Conservation (phyloP, 2,113 vertebrate species). For the Oryzias curvinotus region DNA sequence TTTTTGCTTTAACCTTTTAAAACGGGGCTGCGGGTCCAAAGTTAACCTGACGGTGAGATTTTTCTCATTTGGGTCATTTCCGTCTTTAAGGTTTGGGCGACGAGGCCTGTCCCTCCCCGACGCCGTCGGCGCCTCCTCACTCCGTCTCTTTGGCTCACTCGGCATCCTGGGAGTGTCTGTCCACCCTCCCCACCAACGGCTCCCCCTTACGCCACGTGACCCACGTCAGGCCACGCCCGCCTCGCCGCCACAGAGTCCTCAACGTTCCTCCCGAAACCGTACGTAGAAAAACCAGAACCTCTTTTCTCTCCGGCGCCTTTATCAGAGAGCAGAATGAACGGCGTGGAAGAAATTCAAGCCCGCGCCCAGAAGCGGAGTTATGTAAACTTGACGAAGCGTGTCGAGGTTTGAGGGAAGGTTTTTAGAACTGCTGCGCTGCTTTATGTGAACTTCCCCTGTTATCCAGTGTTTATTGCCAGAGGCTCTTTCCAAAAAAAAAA, state of each 20-base stretch:
- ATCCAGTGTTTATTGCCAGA: slow-evolving; percentile 49
- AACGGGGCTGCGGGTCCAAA: background rate
- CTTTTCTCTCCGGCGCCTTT: background rate
- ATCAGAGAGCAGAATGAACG: no score
- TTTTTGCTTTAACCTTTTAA: background rate
- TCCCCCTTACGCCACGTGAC: slow-evolving; percentile 86
- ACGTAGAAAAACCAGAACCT: slow-evolving; percentile 31
- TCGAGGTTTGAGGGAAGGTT: background rate
- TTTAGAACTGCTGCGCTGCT: slow-evolving; percentile 28
- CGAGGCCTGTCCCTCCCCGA: slow-evolving; percentile 74
- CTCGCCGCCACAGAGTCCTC: slow-evolving; percentile 74
- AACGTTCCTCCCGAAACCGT: slow-evolving; percentile 76
- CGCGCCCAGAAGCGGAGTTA: background rate
- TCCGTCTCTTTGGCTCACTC: slow-evolving; percentile 76
- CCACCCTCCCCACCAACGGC: slow-evolving; percentile 87
- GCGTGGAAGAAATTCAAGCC: background rate
- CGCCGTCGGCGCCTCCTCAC: slow-evolving; percentile 78
- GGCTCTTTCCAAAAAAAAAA: slow-evolving; percentile 60
- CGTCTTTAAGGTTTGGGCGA: slow-evolving; percentile 67
- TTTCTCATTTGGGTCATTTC: slow-evolving; percentile 3
- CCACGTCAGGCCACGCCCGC: slow-evolving; percentile 84
- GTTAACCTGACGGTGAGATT: background rate
- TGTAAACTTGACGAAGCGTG: slow-evolving; percentile 22
- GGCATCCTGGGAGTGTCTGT: slow-evolving; percentile 86
- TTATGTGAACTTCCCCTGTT: slow-evolving; percentile 35